A percentile compares a stretch with the other conserved stretches of the same genome.
Evolutionary conservation across 2,888 invertebrate genomes (phyloP).

Genomic region (Philereme transversata): DNA sequence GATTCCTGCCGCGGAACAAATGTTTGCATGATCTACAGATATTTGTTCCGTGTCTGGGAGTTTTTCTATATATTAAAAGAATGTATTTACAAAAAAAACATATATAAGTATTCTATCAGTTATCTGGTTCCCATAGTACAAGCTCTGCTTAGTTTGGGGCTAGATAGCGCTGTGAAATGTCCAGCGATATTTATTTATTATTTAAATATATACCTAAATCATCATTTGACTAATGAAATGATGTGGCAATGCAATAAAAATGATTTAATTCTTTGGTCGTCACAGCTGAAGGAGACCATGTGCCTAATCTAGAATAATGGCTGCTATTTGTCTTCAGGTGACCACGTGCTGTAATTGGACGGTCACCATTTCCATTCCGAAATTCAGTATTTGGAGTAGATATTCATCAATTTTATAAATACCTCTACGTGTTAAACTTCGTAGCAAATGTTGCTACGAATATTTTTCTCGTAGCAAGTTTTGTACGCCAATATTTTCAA

Average conservation of each 20-base stretch:
- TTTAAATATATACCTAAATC: too few species aligned
- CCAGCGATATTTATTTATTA: too few species aligned
- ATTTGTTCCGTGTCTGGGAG: too few species aligned
- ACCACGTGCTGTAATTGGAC: constrained; percentile 62
- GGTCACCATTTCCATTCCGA: constrained; percentile 41
- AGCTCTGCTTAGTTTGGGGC: too few species aligned
- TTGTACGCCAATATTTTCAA: neutral
- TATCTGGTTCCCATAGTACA: too few species aligned
- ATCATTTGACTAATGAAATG: constrained; percentile 13
- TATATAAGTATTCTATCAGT: too few species aligned
- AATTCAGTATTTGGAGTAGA: constrained; percentile 13
- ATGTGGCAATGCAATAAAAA: constrained; percentile 34
- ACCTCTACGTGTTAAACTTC: neutral
- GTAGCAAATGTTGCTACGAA: constrained; percentile 12
- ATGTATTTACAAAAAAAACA: too few species aligned
- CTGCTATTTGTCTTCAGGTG: constrained; percentile 60
- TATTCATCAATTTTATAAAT: constrained; percentile 4
- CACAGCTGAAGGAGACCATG: constrained; percentile 46
- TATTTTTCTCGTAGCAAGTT: constrained; percentile 4
- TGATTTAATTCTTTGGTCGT: constrained; percentile 50
- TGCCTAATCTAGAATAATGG: constrained; percentile 70
- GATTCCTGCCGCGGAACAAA: too few species aligned
- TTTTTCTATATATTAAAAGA: too few species aligned
- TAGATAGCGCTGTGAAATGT: too few species aligned
- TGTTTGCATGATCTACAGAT: too few species aligned